A percentile compares a stretch with the other conserved stretches of the same genome.
Evolutionary conservation across 2,113 vertebrate genomes (phyloP).

Genomic region (Vimba vimba): DNA sequence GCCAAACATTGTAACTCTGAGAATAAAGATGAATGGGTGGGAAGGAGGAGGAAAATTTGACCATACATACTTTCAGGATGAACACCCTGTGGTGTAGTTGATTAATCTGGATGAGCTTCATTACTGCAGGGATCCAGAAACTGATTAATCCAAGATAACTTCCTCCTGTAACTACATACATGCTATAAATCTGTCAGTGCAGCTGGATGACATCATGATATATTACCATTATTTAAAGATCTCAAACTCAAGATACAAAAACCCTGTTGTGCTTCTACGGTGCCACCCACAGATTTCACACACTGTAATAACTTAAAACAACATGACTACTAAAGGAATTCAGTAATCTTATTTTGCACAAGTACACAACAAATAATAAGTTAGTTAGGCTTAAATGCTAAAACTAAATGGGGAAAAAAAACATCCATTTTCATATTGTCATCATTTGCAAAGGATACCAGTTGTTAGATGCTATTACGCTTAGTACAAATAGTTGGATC

Average conservation of each 20-base stretch:
- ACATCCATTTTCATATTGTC: no score
- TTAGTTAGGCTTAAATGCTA: not conserved
- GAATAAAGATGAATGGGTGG: not conserved
- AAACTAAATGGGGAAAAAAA: no score
- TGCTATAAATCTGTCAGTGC: slow-evolving; percentile 1
- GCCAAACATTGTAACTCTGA: not conserved
- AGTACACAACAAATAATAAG: not conserved
- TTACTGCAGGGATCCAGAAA: not conserved
- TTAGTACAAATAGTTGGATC: no score
- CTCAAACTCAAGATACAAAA: not conserved
- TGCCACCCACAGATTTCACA: not conserved
- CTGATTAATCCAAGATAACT: not conserved
- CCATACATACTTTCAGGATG: not conserved
- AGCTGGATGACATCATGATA: not conserved
- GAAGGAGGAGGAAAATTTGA: not conserved
- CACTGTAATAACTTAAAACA: not conserved
- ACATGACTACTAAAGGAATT: not conserved
- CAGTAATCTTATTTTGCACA: not conserved
- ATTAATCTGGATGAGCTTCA: not conserved
- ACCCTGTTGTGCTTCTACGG: not conserved
- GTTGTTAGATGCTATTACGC: no score
- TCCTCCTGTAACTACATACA: not conserved
- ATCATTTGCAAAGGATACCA: no score
- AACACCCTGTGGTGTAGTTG: not conserved
- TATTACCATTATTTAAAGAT: not conserved